Base-by-base conservation (phyloP, 2,888 invertebrate species). In the Erebia aethiops region DNA sequence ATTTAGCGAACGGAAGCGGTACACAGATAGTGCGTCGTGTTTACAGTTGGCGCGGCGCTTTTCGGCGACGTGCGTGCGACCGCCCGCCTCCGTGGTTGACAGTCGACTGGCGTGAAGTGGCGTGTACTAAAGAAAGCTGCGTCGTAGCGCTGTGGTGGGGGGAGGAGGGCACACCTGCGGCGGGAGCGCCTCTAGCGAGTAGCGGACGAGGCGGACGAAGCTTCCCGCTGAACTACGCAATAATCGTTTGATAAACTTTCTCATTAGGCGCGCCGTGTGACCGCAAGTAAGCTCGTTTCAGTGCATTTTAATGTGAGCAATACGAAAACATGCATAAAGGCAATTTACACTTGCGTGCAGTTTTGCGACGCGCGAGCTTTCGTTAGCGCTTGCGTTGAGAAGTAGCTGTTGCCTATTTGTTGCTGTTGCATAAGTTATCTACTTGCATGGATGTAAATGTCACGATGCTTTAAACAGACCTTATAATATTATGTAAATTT, bases 181-280 rank as follows among this genome's bases (percentile, higher is more conserved):
- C 84, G 86, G 87, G 79, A 80, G 79, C 79, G 81, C 78, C 78
- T 78, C 80, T 74, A 84, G 85, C 88, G 88, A 57, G 46, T 74
- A 84, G 85, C 88, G 88, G 66, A 57, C 66, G 66, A 86, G 83
- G 84, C 86, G 84, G 82, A 66, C 84, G 87, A 87, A 90, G 92
- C 91, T 91, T 91, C 90, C 89, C 90, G 90, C 91, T 87, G 87
- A 83, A 84, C 91, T 91, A 92, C 92, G 92, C 92, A 93, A 92
- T 92, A 93, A 92, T 90, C 92, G 92, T 92, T 93, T 92, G 91
- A 93, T 93, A 93, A 92, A 92, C 91, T 92, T 92, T 92, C 92
- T 92, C 92, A 92, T 92, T 92, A 92, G 91, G 90, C 91, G 90
- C 90, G 91, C 89, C 89, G 91, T 92, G 90, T 88, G 92, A 92